phyloP scores from a whole-genome alignment of 2,113 vertebrate genomes.

The Potamarius usumacintae region DNA sequence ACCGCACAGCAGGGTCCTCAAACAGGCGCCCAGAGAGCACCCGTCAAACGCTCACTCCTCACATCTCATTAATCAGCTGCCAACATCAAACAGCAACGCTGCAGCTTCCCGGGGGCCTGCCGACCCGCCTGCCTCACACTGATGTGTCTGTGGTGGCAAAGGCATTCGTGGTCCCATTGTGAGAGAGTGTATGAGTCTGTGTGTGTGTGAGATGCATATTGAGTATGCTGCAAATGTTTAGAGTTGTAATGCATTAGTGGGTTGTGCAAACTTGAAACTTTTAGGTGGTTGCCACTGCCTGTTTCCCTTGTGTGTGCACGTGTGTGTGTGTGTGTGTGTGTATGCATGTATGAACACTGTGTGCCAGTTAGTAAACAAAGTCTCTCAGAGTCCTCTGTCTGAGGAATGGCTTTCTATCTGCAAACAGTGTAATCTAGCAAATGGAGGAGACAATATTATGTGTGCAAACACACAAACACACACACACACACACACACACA shows the following conservation, averaged over 20 bases:
- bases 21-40: slow-evolving; percentile 57
- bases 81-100: slow-evolving; percentile 61
- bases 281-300: slow-evolving; percentile 28
- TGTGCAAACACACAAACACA: slow-evolving; percentile 48
- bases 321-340: slow-evolving; percentile 15
- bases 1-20: slow-evolving; percentile 46
- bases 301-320: background rate
- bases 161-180: slow-evolving; percentile 53
- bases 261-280: slow-evolving; percentile 22
- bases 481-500: slow-evolving; percentile 42
- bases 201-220: slow-evolving; percentile 49
- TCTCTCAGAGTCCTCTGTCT: slow-evolving; percentile 31
- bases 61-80: slow-evolving; percentile 66
- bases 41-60: slow-evolving; percentile 62
- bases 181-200: slow-evolving; percentile 38
- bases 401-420: slow-evolving; percentile 19
- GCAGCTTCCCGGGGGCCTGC: slow-evolving; percentile 49
- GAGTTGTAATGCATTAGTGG: slow-evolving; percentile 35
- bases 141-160: slow-evolving; percentile 55
- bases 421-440: slow-evolving; percentile 13
- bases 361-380: slow-evolving; percentile 29
- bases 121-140: slow-evolving; percentile 51
- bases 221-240: slow-evolving; percentile 44
- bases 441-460: background rate
- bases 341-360: background rate